Conservation (phyloP, 2,888 invertebrate genomes). For the Andrena fulva region DNA sequence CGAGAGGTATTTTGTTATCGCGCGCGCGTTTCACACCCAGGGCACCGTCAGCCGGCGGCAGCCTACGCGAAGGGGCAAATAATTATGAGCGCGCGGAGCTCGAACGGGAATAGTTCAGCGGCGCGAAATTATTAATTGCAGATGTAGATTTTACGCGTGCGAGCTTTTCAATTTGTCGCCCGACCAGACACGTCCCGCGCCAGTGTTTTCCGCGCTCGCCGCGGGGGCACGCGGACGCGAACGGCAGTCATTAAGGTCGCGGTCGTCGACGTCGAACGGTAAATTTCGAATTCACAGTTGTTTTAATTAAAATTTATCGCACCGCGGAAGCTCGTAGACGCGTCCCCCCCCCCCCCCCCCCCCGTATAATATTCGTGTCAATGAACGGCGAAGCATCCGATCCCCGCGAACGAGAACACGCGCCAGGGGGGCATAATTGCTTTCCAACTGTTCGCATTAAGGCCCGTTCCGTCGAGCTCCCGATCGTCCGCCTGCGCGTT, state of each 20-base stretch:
- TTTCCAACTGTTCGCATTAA: slow-evolving; percentile 31
- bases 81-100: slow-evolving; percentile 12
- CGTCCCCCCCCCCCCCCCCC: neutral
- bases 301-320: slow-evolving; percentile 51
- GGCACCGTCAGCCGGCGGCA: neutral
- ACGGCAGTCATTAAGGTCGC: slow-evolving; percentile 26
- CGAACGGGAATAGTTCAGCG: neutral
- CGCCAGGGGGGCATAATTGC: slow-evolving; percentile 32
- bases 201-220: neutral
- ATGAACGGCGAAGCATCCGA: slow-evolving; percentile 40
- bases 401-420: neutral
- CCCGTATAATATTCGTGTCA: slow-evolving; percentile 25
- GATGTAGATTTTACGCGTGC: slow-evolving; percentile 13
- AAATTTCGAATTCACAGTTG: slow-evolving; percentile 43
- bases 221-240: neutral
- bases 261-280: slow-evolving; percentile 27
- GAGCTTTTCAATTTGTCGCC: slow-evolving; percentile 8
- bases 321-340: neutral
- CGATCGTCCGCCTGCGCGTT: slow-evolving; percentile 39
- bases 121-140: slow-evolving; percentile 22
- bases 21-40: neutral
- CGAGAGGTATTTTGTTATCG: neutral
- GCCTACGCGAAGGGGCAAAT: neutral
- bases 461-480: slow-evolving; percentile 5
- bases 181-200: neutral